phyloP scores from a whole-genome alignment of 2,888 invertebrate genomes.

The Heterodera filipjevi region DNA sequence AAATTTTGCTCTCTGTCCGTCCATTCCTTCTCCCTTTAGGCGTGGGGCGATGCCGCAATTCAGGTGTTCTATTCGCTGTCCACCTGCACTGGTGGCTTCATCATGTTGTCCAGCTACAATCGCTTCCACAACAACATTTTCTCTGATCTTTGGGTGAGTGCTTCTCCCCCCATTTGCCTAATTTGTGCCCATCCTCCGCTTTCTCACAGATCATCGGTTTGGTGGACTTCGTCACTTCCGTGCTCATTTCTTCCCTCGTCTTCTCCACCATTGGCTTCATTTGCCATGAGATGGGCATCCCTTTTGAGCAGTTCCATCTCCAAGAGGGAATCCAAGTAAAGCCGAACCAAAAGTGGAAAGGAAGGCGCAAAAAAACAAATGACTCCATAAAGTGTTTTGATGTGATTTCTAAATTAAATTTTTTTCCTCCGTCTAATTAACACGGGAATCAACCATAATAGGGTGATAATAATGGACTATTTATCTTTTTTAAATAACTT shows the following conservation, averaged over 20 bases:
- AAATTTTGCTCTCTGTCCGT: not conserved
- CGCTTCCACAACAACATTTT: conserved; percentile 82
- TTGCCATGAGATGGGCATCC: conserved; percentile 77
- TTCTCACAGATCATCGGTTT: conserved; percentile 73
- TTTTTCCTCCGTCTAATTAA: too few relatives aligned
- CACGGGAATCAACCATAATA: too few relatives aligned
- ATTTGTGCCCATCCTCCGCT: conserved; percentile 73
- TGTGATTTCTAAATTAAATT: too few relatives aligned
- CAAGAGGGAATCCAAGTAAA: conserved; percentile 50
- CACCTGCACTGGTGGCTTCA: conserved; percentile 84
- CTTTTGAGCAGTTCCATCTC: conserved; percentile 58
- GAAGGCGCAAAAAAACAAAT: too few relatives aligned
- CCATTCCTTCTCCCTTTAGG: conserved; percentile 67
- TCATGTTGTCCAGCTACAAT: conserved; percentile 83
- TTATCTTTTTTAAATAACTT: not conserved
- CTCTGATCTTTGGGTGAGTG: conserved; percentile 48
- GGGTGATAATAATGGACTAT: too few relatives aligned
- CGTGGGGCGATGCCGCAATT: conserved; percentile 82
- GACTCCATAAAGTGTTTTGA: too few relatives aligned
- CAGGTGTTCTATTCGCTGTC: conserved; percentile 86
- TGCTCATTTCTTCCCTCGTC: conserved; percentile 81
- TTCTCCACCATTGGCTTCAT: conserved; percentile 82
- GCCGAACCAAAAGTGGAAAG: not conserved
- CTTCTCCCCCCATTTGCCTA: not conserved
- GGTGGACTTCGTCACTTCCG: conserved; percentile 79